Conservation (phyloP, 1,140 invertebrate genomes). For the Trialeurodes vaporariorum region DNA sequence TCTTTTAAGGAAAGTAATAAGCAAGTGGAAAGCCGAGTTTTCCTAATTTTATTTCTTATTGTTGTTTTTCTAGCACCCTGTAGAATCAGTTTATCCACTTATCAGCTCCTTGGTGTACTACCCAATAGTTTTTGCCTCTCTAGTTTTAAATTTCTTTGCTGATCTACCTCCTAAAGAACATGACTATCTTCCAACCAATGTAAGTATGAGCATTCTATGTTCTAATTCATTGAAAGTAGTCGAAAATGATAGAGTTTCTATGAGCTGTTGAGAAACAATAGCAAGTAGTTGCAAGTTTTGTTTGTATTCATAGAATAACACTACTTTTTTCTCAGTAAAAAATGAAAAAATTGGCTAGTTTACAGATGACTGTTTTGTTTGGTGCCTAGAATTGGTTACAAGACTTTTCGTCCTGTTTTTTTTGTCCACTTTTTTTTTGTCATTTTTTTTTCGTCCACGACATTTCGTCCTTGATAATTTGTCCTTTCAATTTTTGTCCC, state of each 20-base stretch:
- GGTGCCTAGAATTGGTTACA: too few relatives aligned
- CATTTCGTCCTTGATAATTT: too few relatives aligned
- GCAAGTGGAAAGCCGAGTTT: constrained; percentile 11
- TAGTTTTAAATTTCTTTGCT: constrained; percentile 70
- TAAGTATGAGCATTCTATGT: too few relatives aligned
- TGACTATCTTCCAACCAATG: constrained; percentile 52
- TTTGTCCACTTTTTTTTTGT: too few relatives aligned
- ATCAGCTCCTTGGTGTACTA: constrained; percentile 73
- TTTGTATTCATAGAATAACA: background rate
- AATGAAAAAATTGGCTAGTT: background rate
- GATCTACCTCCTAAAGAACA: constrained; percentile 56
- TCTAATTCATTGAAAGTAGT: too few relatives aligned
- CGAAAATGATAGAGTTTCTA: too few relatives aligned
- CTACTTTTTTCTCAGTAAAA: background rate
- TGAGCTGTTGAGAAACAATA: constrained; percentile 2
- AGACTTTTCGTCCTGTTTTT: too few relatives aligned
- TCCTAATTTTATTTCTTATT: too few relatives aligned
- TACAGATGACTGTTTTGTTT: too few relatives aligned
- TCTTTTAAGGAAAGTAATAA: too few relatives aligned
- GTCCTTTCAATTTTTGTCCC: too few relatives aligned
- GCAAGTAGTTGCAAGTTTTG: background rate
- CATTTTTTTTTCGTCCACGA: too few relatives aligned
- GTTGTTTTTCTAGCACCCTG: constrained; percentile 26
- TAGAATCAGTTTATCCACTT: constrained; percentile 43
- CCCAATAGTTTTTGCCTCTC: constrained; percentile 53